Conservation (phyloP, 2,797 vertebrate genomes). For the Dermochelys coriacea region DNA sequence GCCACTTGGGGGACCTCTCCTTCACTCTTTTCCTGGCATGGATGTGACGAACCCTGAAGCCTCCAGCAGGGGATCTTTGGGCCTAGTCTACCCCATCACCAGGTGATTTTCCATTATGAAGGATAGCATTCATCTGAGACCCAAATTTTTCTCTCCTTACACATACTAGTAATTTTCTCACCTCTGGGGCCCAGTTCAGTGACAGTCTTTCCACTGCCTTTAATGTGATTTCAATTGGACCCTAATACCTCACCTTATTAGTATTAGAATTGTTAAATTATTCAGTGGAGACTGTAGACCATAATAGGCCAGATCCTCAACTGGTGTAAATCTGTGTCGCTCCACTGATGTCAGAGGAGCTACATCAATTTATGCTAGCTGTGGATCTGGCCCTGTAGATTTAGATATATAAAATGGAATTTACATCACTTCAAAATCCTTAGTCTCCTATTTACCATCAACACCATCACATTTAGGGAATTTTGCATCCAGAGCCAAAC, state of each 20-base stretch:
- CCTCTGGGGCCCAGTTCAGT: constrained; percentile 15
- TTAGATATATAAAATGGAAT: background rate
- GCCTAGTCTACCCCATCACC: too few species aligned
- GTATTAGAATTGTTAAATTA: constrained; percentile 30
- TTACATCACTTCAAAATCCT: constrained; percentile 19
- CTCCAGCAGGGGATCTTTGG: too few species aligned
- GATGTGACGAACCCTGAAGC: too few species aligned
- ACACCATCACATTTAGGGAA: background rate
- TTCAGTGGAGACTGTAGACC: constrained; percentile 10
- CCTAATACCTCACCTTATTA: constrained; percentile 28
- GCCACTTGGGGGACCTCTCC: too few species aligned
- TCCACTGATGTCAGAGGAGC: background rate
- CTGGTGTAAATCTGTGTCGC: background rate
- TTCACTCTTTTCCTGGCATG: too few species aligned
- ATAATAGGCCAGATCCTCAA: constrained; percentile 9
- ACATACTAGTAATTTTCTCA: constrained; percentile 13
- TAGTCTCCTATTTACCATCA: background rate
- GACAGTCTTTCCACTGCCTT: constrained; percentile 35
- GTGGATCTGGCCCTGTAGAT: constrained; percentile 18
- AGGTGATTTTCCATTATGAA: constrained; percentile 61
- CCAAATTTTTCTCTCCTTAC: constrained; percentile 40
- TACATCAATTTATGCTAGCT: background rate
- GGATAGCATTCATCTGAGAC: constrained; percentile 29
- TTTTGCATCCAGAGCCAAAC: background rate
- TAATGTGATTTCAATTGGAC: constrained; percentile 52